Evolutionary conservation across 2,888 invertebrate genomes (phyloP).

Genomic region (Odontocolon sp.): DNA sequence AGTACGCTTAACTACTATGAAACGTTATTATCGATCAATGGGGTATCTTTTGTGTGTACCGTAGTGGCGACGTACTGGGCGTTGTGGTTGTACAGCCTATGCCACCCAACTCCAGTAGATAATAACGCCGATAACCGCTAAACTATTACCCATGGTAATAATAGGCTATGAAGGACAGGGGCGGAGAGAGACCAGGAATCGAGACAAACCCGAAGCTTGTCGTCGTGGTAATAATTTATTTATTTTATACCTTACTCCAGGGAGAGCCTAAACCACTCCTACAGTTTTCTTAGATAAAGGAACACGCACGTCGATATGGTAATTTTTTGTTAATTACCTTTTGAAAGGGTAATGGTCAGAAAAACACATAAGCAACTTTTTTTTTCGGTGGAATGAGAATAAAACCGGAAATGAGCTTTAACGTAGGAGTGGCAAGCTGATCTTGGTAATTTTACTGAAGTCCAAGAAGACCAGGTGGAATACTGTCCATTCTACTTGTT

Average conservation of each 20-base stretch:
- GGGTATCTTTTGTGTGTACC: neutral
- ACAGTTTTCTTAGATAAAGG: neutral
- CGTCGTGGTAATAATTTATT: slow-evolving; percentile 14
- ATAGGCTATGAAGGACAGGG: neutral
- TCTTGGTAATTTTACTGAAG: too few relatives aligned
- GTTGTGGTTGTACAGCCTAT: neutral
- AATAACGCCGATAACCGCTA: slow-evolving; percentile 30
- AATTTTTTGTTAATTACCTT: neutral
- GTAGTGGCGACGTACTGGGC: neutral
- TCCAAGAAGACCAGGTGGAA: too few relatives aligned
- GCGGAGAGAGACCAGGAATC: neutral
- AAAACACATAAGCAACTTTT: neutral
- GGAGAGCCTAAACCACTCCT: too few relatives aligned
- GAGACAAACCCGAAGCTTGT: slow-evolving; percentile 11
- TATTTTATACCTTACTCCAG: neutral
- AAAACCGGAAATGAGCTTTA: too few relatives aligned
- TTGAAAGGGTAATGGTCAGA: neutral
- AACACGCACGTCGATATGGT: neutral
- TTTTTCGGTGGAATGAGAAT: neutral
- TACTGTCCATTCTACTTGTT: neutral
- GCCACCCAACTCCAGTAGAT: slow-evolving; percentile 2
- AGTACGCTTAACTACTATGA: neutral
- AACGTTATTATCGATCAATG: slow-evolving; percentile 21
- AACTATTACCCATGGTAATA: slow-evolving; percentile 20
- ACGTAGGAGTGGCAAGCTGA: too few relatives aligned